Evolutionary conservation across 1,140 invertebrate genomes (phyloP).

Genomic region (Piezodorus guildinii): DNA sequence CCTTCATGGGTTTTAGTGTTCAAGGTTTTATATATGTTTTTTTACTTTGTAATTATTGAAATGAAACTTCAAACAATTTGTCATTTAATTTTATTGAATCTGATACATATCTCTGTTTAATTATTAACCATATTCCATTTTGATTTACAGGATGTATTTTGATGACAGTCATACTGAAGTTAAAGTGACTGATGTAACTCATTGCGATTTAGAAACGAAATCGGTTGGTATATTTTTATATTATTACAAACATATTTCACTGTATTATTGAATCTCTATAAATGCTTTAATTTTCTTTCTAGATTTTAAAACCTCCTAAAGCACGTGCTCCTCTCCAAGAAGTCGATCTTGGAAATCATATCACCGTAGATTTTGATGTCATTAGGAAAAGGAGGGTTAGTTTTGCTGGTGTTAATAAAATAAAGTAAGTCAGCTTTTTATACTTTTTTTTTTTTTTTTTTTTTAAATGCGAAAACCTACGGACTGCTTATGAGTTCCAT

Average conservation of each 20-base stretch:
- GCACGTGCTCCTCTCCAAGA: conserved; percentile 21
- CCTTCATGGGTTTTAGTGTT: no score
- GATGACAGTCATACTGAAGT: no score
- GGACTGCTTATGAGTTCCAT: no score
- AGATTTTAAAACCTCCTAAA: conserved; percentile 25
- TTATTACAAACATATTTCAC: neutral
- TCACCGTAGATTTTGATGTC: conserved; percentile 9
- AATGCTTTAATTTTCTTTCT: neutral
- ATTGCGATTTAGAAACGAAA: conserved; percentile 12
- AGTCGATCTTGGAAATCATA: conserved; percentile 17
- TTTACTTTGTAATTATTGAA: no score
- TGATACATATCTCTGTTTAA: no score
- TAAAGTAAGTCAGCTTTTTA: conserved; percentile 21
- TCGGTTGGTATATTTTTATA: neutral
- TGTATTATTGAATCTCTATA: neutral
- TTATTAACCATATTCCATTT: no score
- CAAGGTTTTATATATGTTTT: no score
- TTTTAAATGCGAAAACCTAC: no score
- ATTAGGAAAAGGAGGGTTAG: conserved; percentile 22
- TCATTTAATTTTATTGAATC: no score
- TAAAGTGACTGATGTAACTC: neutral
- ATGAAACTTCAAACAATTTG: no score
- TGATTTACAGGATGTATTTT: no score
- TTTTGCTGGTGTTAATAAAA: conserved; percentile 27
- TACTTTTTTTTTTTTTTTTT: no score